A percentile compares a stretch with the other conserved stretches of the same genome.
Conservation (phyloP, 2,888 invertebrate genomes). For the Nemotelus pantherinus region DNA sequence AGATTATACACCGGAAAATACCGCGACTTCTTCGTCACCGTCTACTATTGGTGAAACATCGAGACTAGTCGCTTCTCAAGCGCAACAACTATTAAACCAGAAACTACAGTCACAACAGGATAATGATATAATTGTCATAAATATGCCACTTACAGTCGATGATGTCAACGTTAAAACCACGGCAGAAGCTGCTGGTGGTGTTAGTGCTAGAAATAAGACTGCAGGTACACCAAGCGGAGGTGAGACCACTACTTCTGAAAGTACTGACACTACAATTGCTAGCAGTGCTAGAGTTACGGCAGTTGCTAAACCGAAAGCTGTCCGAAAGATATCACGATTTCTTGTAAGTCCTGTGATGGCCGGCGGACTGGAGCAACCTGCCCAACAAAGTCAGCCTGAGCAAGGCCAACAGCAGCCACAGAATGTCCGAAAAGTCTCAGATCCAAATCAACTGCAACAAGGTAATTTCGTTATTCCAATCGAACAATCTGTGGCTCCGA, state of each 20-base stretch:
- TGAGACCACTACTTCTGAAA: background rate
- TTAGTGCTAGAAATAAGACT: background rate
- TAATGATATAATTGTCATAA: background rate
- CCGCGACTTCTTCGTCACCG: constrained; percentile 60
- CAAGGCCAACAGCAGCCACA: background rate
- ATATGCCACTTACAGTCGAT: constrained; percentile 6
- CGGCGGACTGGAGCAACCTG: constrained; percentile 39
- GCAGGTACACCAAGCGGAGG: constrained; percentile 48
- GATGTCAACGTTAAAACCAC: background rate
- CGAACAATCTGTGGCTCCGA: background rate
- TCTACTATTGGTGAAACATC: constrained; percentile 52
- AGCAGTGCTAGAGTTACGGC: too few relatives aligned
- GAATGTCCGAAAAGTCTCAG: background rate
- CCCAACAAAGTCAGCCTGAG: background rate
- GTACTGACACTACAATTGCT: background rate
- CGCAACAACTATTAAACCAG: background rate
- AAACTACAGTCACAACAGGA: constrained; percentile 23
- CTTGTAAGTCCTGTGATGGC: constrained; percentile 83
- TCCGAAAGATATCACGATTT: constrained; percentile 81
- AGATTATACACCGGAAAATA: constrained; percentile 69
- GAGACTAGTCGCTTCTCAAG: constrained; percentile 42
- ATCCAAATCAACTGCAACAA: background rate
- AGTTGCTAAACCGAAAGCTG: constrained; percentile 66
- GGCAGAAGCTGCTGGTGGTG: background rate
- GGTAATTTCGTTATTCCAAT: constrained; percentile 2